Evolutionary conservation across 2,797 vertebrate genomes (phyloP).

Genomic region (Thunnus albacares): DNA sequence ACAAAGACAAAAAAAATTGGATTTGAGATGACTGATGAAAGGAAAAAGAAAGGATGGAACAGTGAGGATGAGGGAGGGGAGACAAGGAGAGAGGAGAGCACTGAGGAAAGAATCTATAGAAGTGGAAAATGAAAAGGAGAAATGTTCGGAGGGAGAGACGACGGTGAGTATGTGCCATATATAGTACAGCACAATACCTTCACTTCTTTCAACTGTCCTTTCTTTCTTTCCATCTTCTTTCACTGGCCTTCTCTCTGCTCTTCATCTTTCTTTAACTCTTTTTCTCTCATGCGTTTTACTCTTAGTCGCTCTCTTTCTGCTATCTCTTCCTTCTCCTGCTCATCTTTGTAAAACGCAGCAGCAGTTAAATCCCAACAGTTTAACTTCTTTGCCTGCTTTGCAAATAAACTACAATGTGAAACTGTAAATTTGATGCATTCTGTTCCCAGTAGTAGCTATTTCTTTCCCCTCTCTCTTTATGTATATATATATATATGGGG

Average conservation of each 20-base stretch:
- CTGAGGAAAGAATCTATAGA: too few species aligned
- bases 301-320: background rate
- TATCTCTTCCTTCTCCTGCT: background rate
- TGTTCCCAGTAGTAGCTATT: background rate
- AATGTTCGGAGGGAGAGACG: background rate
- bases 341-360: background rate
- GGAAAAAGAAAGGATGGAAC: too few species aligned
- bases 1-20: background rate
- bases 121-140: too few species aligned
- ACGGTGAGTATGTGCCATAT: background rate
- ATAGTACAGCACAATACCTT: background rate
- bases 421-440: constrained; percentile 32
- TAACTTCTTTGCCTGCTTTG: background rate
- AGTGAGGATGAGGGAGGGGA: too few species aligned
- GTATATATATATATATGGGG: background rate
- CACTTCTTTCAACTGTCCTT: too few species aligned
- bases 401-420: constrained; percentile 14
- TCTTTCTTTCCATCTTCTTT: too few species aligned
- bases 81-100: too few species aligned
- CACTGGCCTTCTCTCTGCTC: background rate
- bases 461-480: background rate
- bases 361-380: constrained; percentile 6
- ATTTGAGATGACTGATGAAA: too few species aligned
- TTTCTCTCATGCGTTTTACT: constrained; percentile 1
- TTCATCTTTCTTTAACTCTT: background rate